These are phyloP conservation scores for Connochaetes taurinus DNA, from an alignment of 2,113 vertebrate species.

Conservation along the genomic window DNA sequence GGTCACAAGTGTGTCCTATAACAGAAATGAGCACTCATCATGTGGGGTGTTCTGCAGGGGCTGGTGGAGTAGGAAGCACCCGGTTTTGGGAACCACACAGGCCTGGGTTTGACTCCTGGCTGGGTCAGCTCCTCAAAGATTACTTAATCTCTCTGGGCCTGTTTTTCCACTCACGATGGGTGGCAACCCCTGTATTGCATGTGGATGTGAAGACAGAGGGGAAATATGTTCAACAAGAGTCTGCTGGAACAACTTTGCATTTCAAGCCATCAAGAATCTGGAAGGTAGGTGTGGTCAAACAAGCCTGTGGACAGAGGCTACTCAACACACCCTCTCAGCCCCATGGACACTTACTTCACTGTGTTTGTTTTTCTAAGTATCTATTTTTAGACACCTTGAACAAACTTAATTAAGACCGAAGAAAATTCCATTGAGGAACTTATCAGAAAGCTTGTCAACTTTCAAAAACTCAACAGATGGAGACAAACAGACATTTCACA, in stretches of 20 bases:
- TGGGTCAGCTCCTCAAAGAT: background rate
- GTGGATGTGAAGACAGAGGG: background rate
- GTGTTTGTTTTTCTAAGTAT: background rate
- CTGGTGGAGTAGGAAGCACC: background rate
- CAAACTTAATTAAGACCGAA: slow-evolving; percentile 28
- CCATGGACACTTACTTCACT: background rate
- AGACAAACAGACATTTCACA: background rate
- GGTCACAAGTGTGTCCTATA: background rate
- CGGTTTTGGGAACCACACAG: background rate
- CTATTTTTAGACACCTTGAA: slow-evolving; percentile 29
- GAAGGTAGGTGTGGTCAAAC: background rate
- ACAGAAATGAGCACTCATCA: background rate
- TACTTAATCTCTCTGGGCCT: background rate
- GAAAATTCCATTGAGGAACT: background rate
- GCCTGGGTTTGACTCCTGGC: background rate
- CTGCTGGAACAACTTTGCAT: background rate
- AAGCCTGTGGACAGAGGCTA: background rate
- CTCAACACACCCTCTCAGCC: background rate
- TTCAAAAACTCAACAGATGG: slow-evolving; percentile 25
- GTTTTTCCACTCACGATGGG: background rate
- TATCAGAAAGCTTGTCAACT: slow-evolving; percentile 16
- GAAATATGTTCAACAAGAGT: background rate
- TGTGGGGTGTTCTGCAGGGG: background rate
- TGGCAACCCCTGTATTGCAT: background rate
- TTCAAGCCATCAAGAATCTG: background rate